phyloP scores from a whole-genome alignment of 1,140 invertebrate genomes.

The Drosophila miranda region DNA sequence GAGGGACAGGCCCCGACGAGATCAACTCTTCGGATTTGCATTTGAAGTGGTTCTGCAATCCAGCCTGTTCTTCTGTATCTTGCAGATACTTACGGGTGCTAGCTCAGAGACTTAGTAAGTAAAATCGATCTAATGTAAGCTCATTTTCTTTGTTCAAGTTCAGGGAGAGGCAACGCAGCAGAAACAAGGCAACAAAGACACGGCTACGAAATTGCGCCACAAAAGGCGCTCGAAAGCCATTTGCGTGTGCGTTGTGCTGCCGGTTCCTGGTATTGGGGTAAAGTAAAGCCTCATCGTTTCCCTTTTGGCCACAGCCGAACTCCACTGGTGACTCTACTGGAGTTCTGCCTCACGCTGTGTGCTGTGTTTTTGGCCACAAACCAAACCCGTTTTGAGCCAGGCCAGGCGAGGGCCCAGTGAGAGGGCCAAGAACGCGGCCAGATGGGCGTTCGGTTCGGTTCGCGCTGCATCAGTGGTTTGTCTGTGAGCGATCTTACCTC shows the following conservation, averaged over 20 bases:
- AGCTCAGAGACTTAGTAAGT: conserved; percentile 14
- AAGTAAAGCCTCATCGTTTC: conserved; percentile 23
- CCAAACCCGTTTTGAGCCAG: conserved; percentile 61
- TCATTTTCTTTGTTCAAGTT: conserved; percentile 69
- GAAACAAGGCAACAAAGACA: conserved; percentile 45
- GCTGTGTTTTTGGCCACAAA: conserved; percentile 61
- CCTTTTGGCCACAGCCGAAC: conserved; percentile 19
- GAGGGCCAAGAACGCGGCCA: not conserved
- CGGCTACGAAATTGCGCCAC: conserved; percentile 32
- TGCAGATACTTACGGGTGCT: too few species aligned
- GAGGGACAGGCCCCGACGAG: conserved; percentile 27
- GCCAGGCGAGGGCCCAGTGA: not conserved
- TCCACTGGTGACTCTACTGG: conserved; percentile 5
- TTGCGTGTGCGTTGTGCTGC: conserved; percentile 16
- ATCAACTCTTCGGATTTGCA: conserved; percentile 14
- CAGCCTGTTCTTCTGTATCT: too few species aligned
- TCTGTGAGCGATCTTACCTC: conserved; percentile 34
- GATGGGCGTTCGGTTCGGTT: conserved; percentile 4
- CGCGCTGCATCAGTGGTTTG: not conserved
- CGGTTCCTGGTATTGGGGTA: conserved; percentile 35
- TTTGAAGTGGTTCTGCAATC: conserved; percentile 16
- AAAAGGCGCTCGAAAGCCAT: conserved; percentile 58
- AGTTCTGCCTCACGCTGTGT: conserved; percentile 23
- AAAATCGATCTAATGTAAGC: conserved; percentile 70
- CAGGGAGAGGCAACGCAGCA: conserved; percentile 40